Evolutionary conservation across 2,113 vertebrate species (phyloP), one percentile per base, ranked within the genome.

Genomic region (Phaethon lepturus): DNA sequence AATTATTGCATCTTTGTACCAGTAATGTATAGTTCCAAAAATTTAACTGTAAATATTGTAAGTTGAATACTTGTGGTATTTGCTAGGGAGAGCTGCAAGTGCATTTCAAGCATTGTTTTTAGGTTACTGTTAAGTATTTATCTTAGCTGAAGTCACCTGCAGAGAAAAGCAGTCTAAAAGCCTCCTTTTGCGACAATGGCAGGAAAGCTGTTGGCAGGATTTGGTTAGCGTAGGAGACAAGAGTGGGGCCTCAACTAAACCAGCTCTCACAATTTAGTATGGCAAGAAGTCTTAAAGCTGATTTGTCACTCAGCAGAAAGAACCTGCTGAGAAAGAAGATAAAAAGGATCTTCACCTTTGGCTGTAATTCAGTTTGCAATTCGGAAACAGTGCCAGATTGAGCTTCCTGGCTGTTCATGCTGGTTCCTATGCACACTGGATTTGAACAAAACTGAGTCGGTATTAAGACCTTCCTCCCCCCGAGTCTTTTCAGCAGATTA

Each of bases 211-310:
- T 82, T 91, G 77, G 49, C 66, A 68, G 90, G 77, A 72, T 95
- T 96, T 68, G 56, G 62, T 91, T 82, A 71, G 55, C 0, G 1
- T 19, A 17, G 59, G 44, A 94, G 73, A 72, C 40, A 68, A 69
- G 45, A 79, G 56, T 16, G 2, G 33, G 35, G 16, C 52, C 66
- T 74, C 17, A 55, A 2, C 80, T 93, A 93, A 94, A 95, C 69
- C 80, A 91, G 60, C 56, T 82, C 69, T 93, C 35, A 16, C 80
- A 52, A 82, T 96, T 82, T 82, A 72, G 81, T 74, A 35, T 91
- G 60, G 87, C 74, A 82, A 91, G 87, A 95, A 87, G 77, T 78
- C 91, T 81, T 90, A 85, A 96, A 94, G 92, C 87, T 91, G 90
- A 95, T 94, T 82, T 94, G 91, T 77, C 69, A 53, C 62, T 93